phyloP scores from a whole-genome alignment of 1,140 invertebrate genomes.

The Cotesia typhae region DNA sequence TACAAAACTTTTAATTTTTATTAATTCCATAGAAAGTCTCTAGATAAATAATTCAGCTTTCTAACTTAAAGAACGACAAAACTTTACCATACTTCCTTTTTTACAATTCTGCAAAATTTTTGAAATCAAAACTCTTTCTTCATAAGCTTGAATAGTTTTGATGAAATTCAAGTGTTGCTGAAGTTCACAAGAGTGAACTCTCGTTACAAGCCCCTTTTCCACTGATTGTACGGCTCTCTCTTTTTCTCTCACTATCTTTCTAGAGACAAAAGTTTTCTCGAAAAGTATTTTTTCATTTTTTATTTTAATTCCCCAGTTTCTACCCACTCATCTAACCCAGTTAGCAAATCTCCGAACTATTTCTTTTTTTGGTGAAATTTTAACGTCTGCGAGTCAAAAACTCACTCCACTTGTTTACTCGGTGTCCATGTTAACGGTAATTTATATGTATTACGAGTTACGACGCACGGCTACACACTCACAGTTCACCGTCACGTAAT shows the following conservation, averaged over 20 bases:
- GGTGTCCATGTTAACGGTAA: conserved; percentile 28
- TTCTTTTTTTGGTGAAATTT: not conserved
- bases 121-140: not conserved
- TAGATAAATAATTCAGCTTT: no score
- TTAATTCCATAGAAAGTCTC: no score
- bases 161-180: not conserved
- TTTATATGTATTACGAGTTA: conserved; percentile 36
- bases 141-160: conserved; percentile 1
- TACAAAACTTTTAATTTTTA: no score
- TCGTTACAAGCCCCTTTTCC: not conserved
- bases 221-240: not conserved
- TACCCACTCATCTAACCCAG: not conserved
- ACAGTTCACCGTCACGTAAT: conserved; percentile 23
- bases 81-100: no score
- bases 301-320: conserved; percentile 11
- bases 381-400: no score
- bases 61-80: no score
- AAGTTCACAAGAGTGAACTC: conserved; percentile 12
- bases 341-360: not conserved
- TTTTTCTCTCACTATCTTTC: not conserved
- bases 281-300: not conserved
- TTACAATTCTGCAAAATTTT: not conserved
- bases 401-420: conserved; percentile 6
- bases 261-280: conserved; percentile 10
- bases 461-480: conserved; percentile 31